Percentiles rank a stretch among this genome's conserved stretches.
Conservation (phyloP, 1,140 invertebrate species). For the Steinernema khuongi region DNA sequence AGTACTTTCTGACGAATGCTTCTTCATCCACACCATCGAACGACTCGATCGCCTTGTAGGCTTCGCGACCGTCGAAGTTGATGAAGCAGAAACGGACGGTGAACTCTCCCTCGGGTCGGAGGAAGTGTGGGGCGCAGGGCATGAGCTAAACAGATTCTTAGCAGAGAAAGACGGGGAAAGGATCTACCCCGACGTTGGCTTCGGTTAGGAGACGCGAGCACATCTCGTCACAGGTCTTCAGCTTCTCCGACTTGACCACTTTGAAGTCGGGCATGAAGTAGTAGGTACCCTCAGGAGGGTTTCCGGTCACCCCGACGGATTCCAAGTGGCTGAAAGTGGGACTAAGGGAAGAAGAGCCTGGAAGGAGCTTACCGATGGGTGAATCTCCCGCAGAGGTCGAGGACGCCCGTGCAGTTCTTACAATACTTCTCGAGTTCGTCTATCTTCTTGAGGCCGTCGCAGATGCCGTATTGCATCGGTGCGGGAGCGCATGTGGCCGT, state of each 20-base stretch:
- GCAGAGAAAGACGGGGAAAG: background rate
- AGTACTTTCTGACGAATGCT: slow-evolving; percentile 47
- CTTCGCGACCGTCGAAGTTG: slow-evolving; percentile 56
- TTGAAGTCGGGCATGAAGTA: slow-evolving; percentile 18
- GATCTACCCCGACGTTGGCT: slow-evolving; percentile 44
- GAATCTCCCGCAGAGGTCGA: background rate
- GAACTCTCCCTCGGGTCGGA: slow-evolving; percentile 52
- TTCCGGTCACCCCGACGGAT: slow-evolving; percentile 51
- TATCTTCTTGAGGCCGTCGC: background rate
- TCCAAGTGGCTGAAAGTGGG: background rate
- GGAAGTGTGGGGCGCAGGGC: slow-evolving; percentile 56
- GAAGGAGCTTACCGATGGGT: background rate
- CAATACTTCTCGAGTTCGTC: slow-evolving; percentile 7
- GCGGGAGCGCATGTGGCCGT: slow-evolving; percentile 58
- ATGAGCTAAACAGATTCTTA: background rate
- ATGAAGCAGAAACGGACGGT: slow-evolving; percentile 59
- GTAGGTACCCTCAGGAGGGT: slow-evolving; percentile 42
- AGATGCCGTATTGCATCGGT: slow-evolving; percentile 34
- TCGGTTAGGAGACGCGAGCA: slow-evolving; percentile 17
- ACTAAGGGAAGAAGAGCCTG: background rate
- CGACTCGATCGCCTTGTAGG: slow-evolving; percentile 45
- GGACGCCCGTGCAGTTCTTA: background rate
- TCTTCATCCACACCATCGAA: slow-evolving; percentile 46
- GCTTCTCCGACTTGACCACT: slow-evolving; percentile 10
- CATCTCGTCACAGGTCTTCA: slow-evolving; percentile 1